Percentiles rank a stretch among this genome's conserved stretches.
phyloP scores from a whole-genome alignment of 1,140 invertebrate genomes.

The Lasaia peninsularis region DNA sequence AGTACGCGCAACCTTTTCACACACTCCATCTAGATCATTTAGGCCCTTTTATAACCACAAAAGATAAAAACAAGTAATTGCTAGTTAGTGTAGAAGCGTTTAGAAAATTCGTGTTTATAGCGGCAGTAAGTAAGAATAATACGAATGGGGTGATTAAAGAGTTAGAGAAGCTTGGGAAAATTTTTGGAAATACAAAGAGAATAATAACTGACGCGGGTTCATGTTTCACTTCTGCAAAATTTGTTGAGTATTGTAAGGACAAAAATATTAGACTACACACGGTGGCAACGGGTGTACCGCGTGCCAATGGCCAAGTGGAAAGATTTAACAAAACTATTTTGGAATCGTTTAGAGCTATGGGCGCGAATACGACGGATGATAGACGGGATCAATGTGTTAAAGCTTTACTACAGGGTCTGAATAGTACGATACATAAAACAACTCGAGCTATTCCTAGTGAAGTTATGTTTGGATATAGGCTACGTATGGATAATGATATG shows the following conservation, averaged over 20 bases:
- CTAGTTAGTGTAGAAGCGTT: slow-evolving; percentile 36
- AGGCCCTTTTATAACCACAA: slow-evolving; percentile 36
- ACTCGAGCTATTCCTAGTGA: slow-evolving; percentile 34
- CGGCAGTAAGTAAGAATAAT: slow-evolving; percentile 16
- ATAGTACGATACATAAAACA: slow-evolving; percentile 25
- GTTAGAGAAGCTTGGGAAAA: slow-evolving; percentile 20
- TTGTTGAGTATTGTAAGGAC: slow-evolving; percentile 18
- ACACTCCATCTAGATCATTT: slow-evolving; percentile 43
- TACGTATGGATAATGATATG: slow-evolving; percentile 16
- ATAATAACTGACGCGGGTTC: slow-evolving; percentile 24
- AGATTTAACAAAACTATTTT: slow-evolving; percentile 29
- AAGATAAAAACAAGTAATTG: slow-evolving; percentile 44
- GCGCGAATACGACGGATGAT: slow-evolving; percentile 17
- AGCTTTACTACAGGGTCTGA: slow-evolving; percentile 24
- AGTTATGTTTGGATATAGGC: slow-evolving; percentile 32
- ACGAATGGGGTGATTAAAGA: slow-evolving; percentile 13
- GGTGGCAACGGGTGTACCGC: slow-evolving; percentile 24
- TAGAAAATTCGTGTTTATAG: slow-evolving; percentile 31
- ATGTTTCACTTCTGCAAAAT: slow-evolving; percentile 22
- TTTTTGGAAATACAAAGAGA: slow-evolving; percentile 25
- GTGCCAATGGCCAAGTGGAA: slow-evolving; percentile 29
- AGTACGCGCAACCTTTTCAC: slow-evolving; percentile 33
- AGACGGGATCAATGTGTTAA: slow-evolving; percentile 21
- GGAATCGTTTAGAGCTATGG: slow-evolving; percentile 23
- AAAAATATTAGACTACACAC: slow-evolving; percentile 26